These are phyloP conservation scores for Drosophila ercepeae DNA, from an alignment of 1,140 invertebrate species.

Conservation along the genomic window DNA sequence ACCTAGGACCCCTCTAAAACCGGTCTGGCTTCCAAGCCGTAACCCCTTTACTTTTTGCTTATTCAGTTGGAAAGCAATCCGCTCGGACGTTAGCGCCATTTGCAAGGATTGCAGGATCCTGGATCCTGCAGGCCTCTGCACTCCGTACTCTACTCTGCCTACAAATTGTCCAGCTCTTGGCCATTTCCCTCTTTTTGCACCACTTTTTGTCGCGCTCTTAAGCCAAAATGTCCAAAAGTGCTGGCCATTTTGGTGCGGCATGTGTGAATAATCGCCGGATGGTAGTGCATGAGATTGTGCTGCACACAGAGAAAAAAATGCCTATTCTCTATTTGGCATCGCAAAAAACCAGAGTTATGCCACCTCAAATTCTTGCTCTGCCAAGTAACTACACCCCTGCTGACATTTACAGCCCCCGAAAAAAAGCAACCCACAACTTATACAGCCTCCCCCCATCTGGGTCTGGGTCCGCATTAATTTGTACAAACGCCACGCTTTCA, in stretches of 20 bases:
- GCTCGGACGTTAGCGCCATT: conserved; percentile 53
- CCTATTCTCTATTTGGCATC: not conserved
- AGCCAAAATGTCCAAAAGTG: conserved; percentile 66
- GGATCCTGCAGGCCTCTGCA: conserved; percentile 15
- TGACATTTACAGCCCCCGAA: conserved; percentile 8
- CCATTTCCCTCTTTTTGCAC: conserved; percentile 20
- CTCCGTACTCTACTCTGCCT: too few species aligned
- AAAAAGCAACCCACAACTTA: not conserved
- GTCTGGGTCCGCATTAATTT: conserved; percentile 47
- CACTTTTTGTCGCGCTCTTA: conserved; percentile 46
- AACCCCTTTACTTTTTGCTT: conserved; percentile 64
- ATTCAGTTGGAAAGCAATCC: conserved; percentile 67
- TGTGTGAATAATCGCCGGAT: conserved; percentile 82
- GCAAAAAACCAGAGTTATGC: too few species aligned
- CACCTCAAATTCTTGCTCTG: not conserved
- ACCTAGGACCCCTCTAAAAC: conserved; percentile 3
- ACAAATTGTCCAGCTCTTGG: conserved; percentile 57
- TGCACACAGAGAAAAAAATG: not conserved
- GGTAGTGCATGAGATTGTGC: conserved; percentile 10
- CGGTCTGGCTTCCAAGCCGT: not conserved
- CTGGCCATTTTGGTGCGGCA: conserved; percentile 74
- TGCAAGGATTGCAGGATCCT: conserved; percentile 45
- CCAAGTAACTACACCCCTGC: not conserved
- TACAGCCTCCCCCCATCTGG: conserved; percentile 10
- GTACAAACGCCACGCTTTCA: conserved; percentile 70